Conservation (phyloP, 2,888 invertebrate species). For the Lissocephala sabroskyi region DNA sequence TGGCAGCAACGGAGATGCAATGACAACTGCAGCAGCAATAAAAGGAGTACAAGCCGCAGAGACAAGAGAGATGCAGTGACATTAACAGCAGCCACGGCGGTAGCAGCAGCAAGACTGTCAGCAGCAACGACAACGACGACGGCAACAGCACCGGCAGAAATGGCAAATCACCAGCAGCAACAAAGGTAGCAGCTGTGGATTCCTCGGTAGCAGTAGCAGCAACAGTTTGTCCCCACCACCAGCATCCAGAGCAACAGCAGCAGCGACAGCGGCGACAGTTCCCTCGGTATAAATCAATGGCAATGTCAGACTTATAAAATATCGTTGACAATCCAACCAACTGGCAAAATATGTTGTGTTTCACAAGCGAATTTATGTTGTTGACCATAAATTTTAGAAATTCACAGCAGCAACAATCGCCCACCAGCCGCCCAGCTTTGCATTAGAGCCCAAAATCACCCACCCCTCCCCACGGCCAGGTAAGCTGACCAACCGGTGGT, state of each 20-base stretch:
- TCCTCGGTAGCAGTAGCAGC: no score
- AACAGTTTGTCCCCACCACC: no score
- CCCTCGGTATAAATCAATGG: slow-evolving; percentile 49
- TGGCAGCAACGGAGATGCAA: no score
- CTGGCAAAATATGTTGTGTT: slow-evolving; percentile 29
- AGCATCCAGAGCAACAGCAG: neutral
- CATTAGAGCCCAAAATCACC: no score
- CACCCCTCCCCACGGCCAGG: neutral
- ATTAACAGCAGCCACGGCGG: no score
- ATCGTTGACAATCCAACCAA: slow-evolving; percentile 35
- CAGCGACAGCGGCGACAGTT: neutral
- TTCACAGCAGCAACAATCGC: slow-evolving; percentile 12
- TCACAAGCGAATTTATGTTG: slow-evolving; percentile 33
- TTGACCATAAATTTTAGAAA: slow-evolving; percentile 25
- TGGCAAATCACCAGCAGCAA: neutral
- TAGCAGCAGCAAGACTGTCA: no score
- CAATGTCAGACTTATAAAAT: slow-evolving; percentile 38
- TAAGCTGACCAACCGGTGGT: slow-evolving; percentile 2
- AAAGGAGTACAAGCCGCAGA: no score
- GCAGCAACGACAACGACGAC: no score
- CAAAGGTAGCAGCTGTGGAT: no score
- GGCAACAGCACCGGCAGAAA: no score
- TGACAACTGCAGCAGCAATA: no score
- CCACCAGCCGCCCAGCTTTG: neutral
- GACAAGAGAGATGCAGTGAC: no score